Percentiles rank a stretch among this genome's conserved stretches.
phyloP scores from a whole-genome alignment of 2,113 vertebrate species.

The Noturus placidus region DNA sequence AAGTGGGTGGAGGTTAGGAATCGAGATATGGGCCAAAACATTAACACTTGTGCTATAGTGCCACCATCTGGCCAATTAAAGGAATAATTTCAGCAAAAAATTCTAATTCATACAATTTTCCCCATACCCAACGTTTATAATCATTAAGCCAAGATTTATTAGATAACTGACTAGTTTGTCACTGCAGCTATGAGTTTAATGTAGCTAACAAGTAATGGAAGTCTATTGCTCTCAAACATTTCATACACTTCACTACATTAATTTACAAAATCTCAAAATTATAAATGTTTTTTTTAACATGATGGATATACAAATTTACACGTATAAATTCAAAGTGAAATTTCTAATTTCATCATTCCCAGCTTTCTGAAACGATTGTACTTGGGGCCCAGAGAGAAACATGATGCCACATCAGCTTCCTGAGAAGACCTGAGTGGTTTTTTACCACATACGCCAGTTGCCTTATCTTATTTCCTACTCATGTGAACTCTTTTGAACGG shows the following conservation, averaged over 20 bases:
- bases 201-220: neutral
- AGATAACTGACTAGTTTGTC: neutral
- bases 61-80: neutral
- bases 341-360: neutral
- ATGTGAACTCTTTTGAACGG: slow-evolving; percentile 42
- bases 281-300: neutral
- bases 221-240: too few species aligned
- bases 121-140: neutral
- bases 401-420: slow-evolving; percentile 17
- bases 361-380: neutral
- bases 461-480: slow-evolving; percentile 39
- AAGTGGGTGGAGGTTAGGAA: neutral
- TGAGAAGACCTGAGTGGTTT: slow-evolving; percentile 46
- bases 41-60: neutral
- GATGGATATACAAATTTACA: neutral
- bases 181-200: neutral
- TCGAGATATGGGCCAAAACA: neutral
- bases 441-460: slow-evolving; percentile 41
- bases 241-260: neutral
- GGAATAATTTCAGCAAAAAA: neutral
- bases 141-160: neutral
- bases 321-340: neutral
- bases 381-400: neutral
- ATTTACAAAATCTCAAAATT: neutral
- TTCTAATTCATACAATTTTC: neutral